Percentiles rank a stretch among this genome's conserved stretches.
Evolutionary conservation across 1,140 invertebrate species (phyloP).

Genomic region (Drosophila parabipectinata): DNA sequence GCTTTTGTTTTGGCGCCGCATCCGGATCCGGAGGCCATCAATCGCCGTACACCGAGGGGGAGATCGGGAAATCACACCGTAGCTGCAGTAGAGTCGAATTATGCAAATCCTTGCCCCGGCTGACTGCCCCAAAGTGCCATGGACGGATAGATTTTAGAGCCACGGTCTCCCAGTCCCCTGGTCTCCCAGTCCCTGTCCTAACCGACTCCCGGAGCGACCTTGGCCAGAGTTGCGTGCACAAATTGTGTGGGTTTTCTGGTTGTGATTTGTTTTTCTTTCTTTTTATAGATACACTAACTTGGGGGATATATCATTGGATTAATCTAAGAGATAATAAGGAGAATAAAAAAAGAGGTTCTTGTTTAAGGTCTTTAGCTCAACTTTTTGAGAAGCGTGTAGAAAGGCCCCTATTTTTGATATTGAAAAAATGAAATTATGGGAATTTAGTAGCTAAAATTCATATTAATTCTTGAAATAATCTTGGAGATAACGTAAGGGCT

Average conservation of each 20-base stretch:
- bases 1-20: constrained; percentile 1
- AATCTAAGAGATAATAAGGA: neutral
- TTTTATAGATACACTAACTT: constrained; percentile 5
- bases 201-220: constrained; percentile 31
- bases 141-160: constrained; percentile 29
- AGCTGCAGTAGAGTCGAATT: constrained; percentile 37
- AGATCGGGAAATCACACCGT: constrained; percentile 17
- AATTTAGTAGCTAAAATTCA: neutral
- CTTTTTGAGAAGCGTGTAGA: neutral
- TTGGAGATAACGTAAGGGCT: no score
- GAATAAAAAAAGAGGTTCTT: no score
- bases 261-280: constrained; percentile 16
- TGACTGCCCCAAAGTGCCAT: constrained; percentile 18
- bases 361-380: no score
- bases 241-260: constrained; percentile 46
- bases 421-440: no score
- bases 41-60: constrained; percentile 16
- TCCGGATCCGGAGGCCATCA: constrained; percentile 26
- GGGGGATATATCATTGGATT: neutral
- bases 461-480: neutral
- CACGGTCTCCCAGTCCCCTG: neutral
- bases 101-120: constrained; percentile 33
- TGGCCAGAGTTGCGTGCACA: constrained; percentile 50
- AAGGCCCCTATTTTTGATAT: no score
- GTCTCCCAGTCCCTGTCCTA: constrained; percentile 2